Base-by-base conservation (phyloP, 2,797 vertebrate genomes). In the Scolopax bukidnonensis region DNA sequence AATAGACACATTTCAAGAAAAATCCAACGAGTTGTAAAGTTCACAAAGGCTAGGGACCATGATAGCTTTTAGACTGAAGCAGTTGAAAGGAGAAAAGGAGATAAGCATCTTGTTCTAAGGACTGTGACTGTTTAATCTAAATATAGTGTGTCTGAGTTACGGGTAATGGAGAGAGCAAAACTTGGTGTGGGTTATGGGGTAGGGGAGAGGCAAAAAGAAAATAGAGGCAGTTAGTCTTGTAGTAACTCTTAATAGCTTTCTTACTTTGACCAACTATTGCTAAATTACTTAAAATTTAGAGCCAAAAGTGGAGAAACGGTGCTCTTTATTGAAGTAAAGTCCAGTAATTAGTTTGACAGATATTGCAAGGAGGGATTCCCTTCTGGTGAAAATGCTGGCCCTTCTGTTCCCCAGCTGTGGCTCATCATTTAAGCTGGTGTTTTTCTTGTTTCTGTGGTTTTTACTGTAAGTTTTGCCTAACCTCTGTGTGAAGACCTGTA, bases 1-100 rank as follows among this genome's bases (percentile, higher is more conserved):
- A 88, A 94, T 87, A 97, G 93, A 87, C 90, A 94, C 67, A 84
- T 96, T 95, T 96, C 96, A 97, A 97, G 97, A 96, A 97, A 95
- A 97, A 93, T 96, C 84, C 90, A 96, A 23, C 68, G 71, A 93
- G 79, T 65, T 89, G 85, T 86, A 70, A 97, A 97, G 93, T 95
- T 97, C 79, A 56, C 73, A 60, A 95, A 96, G 89, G 76, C 96
- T 91, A 91, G 97, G 83, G 69, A 51, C 80, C 84, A 51, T 18
- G 78, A 87, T 93, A 10, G 17, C 78, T 91, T 96, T 94, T 60
- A 87, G 87, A 53, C 63, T 90, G 65, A 60, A 95, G 53, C 71
- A 81, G 75, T 33, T 65, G 68, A 79, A 89, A 78, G 64, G 60
- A 93, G 77, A 51, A 79, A 89, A 78, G 64, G 60, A 93, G 77